phyloP scores from a whole-genome alignment of 2,113 vertebrate species.

The Hydrochoerus hydrochaeris region DNA sequence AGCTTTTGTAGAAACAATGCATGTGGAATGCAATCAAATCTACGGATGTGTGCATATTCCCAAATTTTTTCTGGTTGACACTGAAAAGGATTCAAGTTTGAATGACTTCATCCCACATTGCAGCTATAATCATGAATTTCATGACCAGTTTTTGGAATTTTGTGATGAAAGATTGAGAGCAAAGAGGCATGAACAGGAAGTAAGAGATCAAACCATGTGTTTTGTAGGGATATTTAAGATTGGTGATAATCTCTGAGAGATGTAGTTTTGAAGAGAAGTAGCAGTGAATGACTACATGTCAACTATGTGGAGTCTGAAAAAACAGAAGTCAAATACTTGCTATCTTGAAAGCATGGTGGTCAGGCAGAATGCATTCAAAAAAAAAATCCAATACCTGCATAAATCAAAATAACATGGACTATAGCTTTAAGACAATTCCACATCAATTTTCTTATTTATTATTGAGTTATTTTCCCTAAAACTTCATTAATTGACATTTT shows the following conservation, averaged over 20 bases:
- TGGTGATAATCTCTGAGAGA: background rate
- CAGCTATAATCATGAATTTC: background rate
- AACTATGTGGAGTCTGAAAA: background rate
- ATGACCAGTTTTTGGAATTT: conserved; percentile 7
- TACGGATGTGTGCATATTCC: background rate
- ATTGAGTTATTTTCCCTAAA: background rate
- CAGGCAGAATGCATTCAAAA: background rate
- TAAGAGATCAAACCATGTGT: background rate
- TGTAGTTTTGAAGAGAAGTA: background rate
- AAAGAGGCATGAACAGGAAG: background rate
- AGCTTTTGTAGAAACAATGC: background rate
- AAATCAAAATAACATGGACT: background rate
- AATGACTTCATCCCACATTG: background rate
- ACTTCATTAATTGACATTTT: background rate
- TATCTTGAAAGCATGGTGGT: background rate
- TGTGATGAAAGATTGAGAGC: background rate
- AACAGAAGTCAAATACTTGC: background rate
- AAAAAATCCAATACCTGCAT: background rate
- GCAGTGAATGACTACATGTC: background rate
- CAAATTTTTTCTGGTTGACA: background rate
- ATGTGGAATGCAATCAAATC: background rate
- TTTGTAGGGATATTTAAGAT: background rate
- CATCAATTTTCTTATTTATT: background rate
- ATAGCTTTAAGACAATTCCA: background rate
- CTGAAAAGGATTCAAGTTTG: background rate